phyloP scores from a whole-genome alignment of 2,797 vertebrate genomes.

The Ibycter americanus region DNA sequence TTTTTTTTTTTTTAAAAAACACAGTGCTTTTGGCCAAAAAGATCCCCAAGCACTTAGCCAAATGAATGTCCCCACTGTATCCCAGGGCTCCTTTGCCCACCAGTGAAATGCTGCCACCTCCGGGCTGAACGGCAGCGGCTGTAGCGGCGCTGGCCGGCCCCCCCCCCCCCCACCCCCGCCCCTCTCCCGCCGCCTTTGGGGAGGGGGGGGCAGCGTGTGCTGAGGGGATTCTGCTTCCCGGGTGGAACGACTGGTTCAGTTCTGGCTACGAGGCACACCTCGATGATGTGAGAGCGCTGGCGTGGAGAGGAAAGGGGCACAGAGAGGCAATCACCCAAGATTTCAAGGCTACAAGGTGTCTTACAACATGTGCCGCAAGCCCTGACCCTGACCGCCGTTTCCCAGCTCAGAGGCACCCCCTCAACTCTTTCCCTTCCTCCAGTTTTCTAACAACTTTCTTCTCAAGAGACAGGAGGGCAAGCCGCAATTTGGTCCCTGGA shows the following conservation, averaged over 20 bases:
- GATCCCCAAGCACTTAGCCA: slow-evolving; percentile 2
- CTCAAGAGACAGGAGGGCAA: neutral
- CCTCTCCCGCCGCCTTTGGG: neutral
- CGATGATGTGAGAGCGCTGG: neutral
- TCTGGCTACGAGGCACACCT: neutral
- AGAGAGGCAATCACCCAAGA: neutral
- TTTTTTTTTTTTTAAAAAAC: neutral
- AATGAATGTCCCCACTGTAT: slow-evolving; percentile 43
- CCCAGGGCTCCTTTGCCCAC: slow-evolving; percentile 25
- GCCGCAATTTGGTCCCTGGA: neutral
- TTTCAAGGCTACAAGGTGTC: neutral
- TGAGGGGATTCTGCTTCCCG: neutral
- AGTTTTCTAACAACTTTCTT: neutral
- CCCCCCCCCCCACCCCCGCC: neutral
- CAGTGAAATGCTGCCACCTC: slow-evolving; percentile 68
- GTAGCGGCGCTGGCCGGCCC: neutral
- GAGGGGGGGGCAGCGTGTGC: neutral
- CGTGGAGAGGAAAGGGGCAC: neutral
- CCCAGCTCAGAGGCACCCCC: neutral
- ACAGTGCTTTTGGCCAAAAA: neutral
- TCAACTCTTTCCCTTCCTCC: neutral
- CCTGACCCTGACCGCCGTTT: fast-evolving
- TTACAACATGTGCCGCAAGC: fast-evolving
- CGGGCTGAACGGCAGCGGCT: slow-evolving; percentile 3
- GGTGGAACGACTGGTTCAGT: neutral